Base-by-base conservation (phyloP, 2,888 invertebrate genomes). In the Mechanitis messenoides region DNA sequence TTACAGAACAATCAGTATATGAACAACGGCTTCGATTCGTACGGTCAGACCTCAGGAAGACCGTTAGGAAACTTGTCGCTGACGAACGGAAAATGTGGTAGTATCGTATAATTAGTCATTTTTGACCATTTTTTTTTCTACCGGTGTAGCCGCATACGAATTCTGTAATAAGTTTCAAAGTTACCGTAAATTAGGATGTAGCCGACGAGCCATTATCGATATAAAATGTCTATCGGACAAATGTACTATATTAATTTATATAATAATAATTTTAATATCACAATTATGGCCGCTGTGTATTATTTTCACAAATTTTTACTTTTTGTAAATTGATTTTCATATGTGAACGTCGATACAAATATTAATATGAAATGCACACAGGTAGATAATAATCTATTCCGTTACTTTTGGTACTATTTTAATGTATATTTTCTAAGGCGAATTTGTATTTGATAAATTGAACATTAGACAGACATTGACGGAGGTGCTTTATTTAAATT, bases 1-100 rank as follows among this genome's bases (percentile, higher is more conserved):
- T 69, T 90, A 2, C 91, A 91, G 62, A 90, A 87, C 65, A 90
- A 87, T 67, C 90, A 90, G 55, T 90, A 87, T 65, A 81, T 85
- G 75, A 88, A 85, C 62, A 77, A 75, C 45, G 87, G 87, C 0
- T 83, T 79, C 59, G 89, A 88, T 3, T 73, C 75, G 0, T 83
- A 79, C 65, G 74, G 77, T 31, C 84, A 83, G 1, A 84, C 87
- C 0, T 62, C 88, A 0, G 85, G 85, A 0, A 70, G 87, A 53
- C 79, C 80, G 0, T 53, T 82, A 7, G 83, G 77, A 0, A 88
- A 85, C 55, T 61, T 89, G 12, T 87, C 89, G 0, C 65, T 90
- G 50, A 88, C 84, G 7, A 89, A 90, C 62, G 90, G 89, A 0
- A 90, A 90, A 61, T 88, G 89, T 62, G 89, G 88, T 0, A 90